Conservation (phyloP, 2,113 vertebrate genomes). For the Alligator sinensis region DNA sequence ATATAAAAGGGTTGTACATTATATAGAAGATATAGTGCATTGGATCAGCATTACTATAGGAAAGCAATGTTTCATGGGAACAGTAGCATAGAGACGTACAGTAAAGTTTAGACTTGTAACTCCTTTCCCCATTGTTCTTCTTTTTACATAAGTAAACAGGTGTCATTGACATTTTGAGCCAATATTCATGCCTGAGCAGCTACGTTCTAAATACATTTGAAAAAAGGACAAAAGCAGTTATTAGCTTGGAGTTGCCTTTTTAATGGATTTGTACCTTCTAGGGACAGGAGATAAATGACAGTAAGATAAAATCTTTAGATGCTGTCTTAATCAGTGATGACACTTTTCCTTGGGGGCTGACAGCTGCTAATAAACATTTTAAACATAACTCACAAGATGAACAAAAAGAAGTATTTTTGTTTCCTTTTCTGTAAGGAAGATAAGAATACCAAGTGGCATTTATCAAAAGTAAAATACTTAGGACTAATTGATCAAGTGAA, state of each 20-base stretch:
- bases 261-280: constrained; percentile 70
- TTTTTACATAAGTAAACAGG: constrained; percentile 57
- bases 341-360: constrained; percentile 65
- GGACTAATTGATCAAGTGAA: constrained; percentile 13
- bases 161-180: constrained; percentile 55
- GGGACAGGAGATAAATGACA: constrained; percentile 76
- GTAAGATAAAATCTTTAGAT: constrained; percentile 77
- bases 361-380: constrained; percentile 79
- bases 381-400: constrained; percentile 63
- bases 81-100: constrained; percentile 12
- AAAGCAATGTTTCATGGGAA: constrained; percentile 36
- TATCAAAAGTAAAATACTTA: neutral
- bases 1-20: neutral
- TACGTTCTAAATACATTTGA: constrained; percentile 50
- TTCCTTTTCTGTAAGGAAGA: constrained; percentile 18
- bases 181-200: constrained; percentile 62
- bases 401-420: constrained; percentile 21
- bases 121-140: constrained; percentile 6
- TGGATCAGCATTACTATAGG: constrained; percentile 7
- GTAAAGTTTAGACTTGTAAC: constrained; percentile 45
- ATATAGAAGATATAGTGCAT: constrained; percentile 38
- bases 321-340: constrained; percentile 72
- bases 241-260: constrained; percentile 33
- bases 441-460: neutral
- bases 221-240: constrained; percentile 65